Evolutionary conservation across 2,113 vertebrate species (phyloP).

Genomic region (Tinamus guttatus): DNA sequence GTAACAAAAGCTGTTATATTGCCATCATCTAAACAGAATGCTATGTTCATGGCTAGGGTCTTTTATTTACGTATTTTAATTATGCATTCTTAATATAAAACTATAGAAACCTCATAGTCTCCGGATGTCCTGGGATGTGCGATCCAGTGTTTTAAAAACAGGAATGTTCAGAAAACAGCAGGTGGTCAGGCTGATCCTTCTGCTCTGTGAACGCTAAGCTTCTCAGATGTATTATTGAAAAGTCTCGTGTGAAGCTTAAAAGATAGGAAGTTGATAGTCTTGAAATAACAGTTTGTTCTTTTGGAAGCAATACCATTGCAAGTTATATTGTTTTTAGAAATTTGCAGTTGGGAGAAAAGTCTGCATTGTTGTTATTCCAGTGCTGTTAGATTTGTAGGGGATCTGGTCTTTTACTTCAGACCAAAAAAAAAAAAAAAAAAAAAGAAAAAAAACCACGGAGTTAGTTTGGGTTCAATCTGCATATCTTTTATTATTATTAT

Average conservation of each 20-base stretch:
- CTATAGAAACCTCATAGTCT: background rate
- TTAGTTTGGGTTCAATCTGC: background rate
- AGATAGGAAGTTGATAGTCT: background rate
- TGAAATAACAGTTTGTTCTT: background rate
- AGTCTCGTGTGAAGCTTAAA: background rate
- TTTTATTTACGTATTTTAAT: background rate
- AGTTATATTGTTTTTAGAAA: background rate
- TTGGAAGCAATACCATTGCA: background rate
- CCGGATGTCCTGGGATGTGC: background rate
- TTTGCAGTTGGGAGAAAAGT: background rate
- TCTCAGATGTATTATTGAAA: background rate
- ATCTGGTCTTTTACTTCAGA: background rate
- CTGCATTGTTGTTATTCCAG: background rate
- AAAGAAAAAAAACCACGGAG: too few relatives aligned
- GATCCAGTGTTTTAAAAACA: background rate
- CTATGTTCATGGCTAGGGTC: background rate
- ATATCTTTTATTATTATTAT: background rate
- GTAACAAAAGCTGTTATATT: background rate
- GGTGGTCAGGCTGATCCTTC: background rate
- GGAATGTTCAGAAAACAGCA: background rate
- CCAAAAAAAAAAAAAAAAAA: background rate
- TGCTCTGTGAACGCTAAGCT: background rate
- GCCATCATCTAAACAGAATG: background rate
- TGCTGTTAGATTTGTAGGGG: background rate
- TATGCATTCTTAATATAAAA: background rate